phyloP scores from a whole-genome alignment of 2,113 vertebrate genomes.

The Heterochromis multidens region DNA sequence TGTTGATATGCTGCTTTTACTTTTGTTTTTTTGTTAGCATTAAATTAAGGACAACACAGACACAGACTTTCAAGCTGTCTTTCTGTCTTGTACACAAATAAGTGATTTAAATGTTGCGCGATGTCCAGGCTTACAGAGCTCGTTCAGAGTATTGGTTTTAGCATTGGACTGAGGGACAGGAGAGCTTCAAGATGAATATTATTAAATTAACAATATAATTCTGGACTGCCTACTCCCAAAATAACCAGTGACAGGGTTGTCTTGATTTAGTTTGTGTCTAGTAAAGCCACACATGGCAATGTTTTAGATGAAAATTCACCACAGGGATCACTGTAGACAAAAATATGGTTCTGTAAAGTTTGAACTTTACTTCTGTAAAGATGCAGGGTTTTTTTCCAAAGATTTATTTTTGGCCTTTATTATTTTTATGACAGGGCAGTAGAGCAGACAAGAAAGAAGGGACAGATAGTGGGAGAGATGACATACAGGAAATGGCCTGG shows the following conservation, averaged over 20 bases:
- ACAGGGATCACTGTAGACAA: not conserved
- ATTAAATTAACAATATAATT: no score
- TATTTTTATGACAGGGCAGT: not conserved
- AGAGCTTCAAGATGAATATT: no score
- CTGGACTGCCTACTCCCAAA: no score
- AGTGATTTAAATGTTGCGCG: no score
- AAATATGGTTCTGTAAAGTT: not conserved
- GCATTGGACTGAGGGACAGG: not conserved
- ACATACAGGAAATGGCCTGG: not conserved
- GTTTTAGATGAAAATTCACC: not conserved
- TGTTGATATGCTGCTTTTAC: not conserved
- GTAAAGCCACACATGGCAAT: not conserved
- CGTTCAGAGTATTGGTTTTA: not conserved
- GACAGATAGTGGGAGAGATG: no score
- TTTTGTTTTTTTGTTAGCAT: not conserved
- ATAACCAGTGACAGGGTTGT: no score
- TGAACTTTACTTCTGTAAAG: not conserved
- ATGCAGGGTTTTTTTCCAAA: fast-evolving
- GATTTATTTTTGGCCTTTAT: not conserved
- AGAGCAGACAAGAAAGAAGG: not conserved
- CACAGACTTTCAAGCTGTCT: not conserved
- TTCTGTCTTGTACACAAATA: not conserved
- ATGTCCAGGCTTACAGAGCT: not conserved
- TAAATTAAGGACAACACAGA: not conserved
- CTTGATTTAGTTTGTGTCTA: not conserved